phyloP scores from a whole-genome alignment of 2,113 vertebrate species.

The Cyprinus carpio region DNA sequence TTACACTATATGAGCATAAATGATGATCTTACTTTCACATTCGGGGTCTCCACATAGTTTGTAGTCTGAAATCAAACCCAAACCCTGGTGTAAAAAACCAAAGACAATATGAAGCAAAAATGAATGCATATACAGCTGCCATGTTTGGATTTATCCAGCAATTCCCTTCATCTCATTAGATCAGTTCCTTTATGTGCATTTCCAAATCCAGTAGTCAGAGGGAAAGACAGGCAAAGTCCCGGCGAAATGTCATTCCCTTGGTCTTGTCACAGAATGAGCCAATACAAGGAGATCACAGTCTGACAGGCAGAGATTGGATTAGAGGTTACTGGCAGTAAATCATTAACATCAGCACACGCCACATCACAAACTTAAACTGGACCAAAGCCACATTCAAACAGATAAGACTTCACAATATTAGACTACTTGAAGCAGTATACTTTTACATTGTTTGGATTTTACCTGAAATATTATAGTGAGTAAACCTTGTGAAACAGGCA shows the following conservation, averaged over 20 bases:
- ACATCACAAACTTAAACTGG: not conserved
- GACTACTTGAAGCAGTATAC: not conserved
- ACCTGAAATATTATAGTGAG: not conserved
- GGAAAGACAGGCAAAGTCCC: not conserved
- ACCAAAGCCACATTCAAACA: constrained; percentile 18
- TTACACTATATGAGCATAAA: not conserved
- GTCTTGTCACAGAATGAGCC: not conserved
- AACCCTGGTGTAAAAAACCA: constrained; percentile 57
- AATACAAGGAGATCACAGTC: constrained; percentile 10
- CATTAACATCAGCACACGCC: constrained; percentile 29
- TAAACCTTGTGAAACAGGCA: not conserved
- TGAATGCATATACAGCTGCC: constrained; percentile 37
- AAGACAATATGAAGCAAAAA: constrained; percentile 42
- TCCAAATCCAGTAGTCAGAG: not conserved
- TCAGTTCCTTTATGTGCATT: not conserved
- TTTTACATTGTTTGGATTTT: not conserved
- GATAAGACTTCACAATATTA: not conserved
- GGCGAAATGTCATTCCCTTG: not conserved
- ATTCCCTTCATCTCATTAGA: constrained; percentile 30
- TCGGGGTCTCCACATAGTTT: constrained; percentile 90
- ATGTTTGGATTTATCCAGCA: constrained; percentile 57
- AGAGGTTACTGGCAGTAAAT: constrained; percentile 54
- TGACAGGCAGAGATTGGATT: constrained; percentile 43
- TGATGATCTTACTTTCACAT: constrained; percentile 88
- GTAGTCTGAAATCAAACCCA: constrained; percentile 83